phyloP scores from a whole-genome alignment of 1,140 invertebrate species.

The Drosophila kepulauana region DNA sequence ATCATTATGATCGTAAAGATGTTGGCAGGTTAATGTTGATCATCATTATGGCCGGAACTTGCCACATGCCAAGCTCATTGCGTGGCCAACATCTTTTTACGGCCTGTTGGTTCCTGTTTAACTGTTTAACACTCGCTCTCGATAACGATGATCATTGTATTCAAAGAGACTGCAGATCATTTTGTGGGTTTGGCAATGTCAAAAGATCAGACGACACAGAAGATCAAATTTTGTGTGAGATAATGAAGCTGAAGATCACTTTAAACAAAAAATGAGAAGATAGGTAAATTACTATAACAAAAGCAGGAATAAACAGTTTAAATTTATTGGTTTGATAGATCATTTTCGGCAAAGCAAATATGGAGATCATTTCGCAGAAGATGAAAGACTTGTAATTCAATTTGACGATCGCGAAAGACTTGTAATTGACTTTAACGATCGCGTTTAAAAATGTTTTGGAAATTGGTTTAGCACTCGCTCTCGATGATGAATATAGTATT shows the following conservation, averaged over 20 bases:
- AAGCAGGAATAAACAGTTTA: too few relatives aligned
- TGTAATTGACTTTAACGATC: too few relatives aligned
- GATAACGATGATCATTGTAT: neutral
- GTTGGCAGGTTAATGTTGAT: constrained; percentile 38
- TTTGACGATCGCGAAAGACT: too few relatives aligned
- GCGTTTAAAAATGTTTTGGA: too few relatives aligned
- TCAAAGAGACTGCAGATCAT: neutral
- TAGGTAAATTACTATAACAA: too few relatives aligned
- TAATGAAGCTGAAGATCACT: too few relatives aligned
- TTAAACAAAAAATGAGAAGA: too few relatives aligned
- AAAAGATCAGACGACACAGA: neutral
- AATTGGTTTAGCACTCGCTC: constrained; percentile 32
- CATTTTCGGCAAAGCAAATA: too few relatives aligned
- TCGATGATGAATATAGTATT: neutral
- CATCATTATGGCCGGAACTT: constrained; percentile 72
- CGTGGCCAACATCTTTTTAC: constrained; percentile 47
- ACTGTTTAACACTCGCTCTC: constrained; percentile 5
- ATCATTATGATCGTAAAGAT: constrained; percentile 40
- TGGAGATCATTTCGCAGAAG: too few relatives aligned
- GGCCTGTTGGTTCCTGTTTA: constrained; percentile 58
- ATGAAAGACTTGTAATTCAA: too few relatives aligned
- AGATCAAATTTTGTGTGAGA: too few relatives aligned
- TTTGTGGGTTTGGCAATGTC: neutral
- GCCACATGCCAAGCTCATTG: constrained; percentile 69
- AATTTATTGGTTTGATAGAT: too few relatives aligned